Evolutionary conservation across 2,113 vertebrate genomes (phyloP), one percentile per base, ranked within the genome.

Genomic region (Barnardius zonarius): DNA sequence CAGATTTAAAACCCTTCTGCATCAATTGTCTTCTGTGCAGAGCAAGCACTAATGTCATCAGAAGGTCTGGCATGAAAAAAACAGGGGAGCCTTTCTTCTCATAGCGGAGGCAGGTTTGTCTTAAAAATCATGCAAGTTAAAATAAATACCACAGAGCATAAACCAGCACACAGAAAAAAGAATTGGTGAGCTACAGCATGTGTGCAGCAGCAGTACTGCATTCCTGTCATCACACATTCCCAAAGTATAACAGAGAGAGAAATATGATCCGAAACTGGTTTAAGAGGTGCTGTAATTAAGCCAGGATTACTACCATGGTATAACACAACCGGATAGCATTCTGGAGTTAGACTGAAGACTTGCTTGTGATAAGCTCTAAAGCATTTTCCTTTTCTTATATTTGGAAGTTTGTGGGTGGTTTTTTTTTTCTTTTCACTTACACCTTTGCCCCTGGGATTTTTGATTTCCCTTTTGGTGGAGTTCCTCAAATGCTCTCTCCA

Each of bases 261-360:
- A 91, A 94, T 93, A 87, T 28, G 86, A 95, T 83, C 93, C 35
- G 19, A 91, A 78, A 80, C 78, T 75, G 69, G 77, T 81, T 90
- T 86, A 77, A 94, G 85, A 80, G 78, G 79, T 79, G 90, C 74
- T 95, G 74, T 88, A 62, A 86, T 69, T 95, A 88, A 92, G 86
- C 51, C 95, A 88, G 90, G 49, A 93, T 94, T 96, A 94, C 87
- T 92, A 70, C 72, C 89, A 81, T 51, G 51, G 54, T 31, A 39
- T 80, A 89, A 74, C 57, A 90, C 43, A 80, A 68, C 86, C 24
- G 59, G 66, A 66, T 83, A 91, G 80, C 13, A 10, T 46, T 76
- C 33, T 59, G 39, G 51, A 63, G 25, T 18, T 66, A 90, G 67
- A 73, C 55, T 39, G 37, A 64, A 83, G 75, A 41, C 63, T 90